Evolutionary conservation across 2,113 vertebrate species (phyloP), one percentile per base, ranked within the genome.

Genomic region (Benitochromis conjunctus): DNA sequence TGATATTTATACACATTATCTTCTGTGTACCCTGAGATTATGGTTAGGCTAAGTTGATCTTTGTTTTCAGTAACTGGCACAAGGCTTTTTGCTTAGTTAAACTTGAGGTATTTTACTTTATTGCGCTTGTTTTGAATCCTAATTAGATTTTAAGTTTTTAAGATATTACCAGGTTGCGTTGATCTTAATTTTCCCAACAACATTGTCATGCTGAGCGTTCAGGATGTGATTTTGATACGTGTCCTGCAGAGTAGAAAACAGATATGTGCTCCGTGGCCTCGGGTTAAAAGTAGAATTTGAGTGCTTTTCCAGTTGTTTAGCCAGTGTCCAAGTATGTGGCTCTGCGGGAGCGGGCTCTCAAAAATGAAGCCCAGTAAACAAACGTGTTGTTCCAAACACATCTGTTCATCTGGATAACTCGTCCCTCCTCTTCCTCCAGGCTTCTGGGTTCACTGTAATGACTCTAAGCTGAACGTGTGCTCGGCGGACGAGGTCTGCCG

Each of bases 381-480:
- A 51, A 76, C 3, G 5, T 48, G 43, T 74, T 51, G 24, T 74
- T 51, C 69, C 69, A 76, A 76, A 51, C 69, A 31, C 43, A 51
- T 48, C 1, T 76, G 71, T 6, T 76, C 56, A 62, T 43, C 57
- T 8, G 14, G 26, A 5, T 57, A 48, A 76, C 51, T 9, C 13
- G 0, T 83, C 29, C 34, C 34, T 77, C 38, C 31, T 81, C 46
- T 4, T 41, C 57, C 18, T 62, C 19, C 93, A 99, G 99, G 97
- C 92, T 99, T 99, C 95, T 99, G 99, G 99, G 98, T 99, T 95
- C 98, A 99, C 98, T 99, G 99, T 97, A 99, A 99, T 86, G 98
- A 99, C 97, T 99, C 99, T 86, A 98, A 98, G 95, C 95, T 99
- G 97, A 98, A 98, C 86, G 98, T 99, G 96, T 99, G 98, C 95